Evolutionary conservation across 2,888 invertebrate species (phyloP), one percentile per base, ranked within the genome.

Genomic region (Choreutis nemorana): DNA sequence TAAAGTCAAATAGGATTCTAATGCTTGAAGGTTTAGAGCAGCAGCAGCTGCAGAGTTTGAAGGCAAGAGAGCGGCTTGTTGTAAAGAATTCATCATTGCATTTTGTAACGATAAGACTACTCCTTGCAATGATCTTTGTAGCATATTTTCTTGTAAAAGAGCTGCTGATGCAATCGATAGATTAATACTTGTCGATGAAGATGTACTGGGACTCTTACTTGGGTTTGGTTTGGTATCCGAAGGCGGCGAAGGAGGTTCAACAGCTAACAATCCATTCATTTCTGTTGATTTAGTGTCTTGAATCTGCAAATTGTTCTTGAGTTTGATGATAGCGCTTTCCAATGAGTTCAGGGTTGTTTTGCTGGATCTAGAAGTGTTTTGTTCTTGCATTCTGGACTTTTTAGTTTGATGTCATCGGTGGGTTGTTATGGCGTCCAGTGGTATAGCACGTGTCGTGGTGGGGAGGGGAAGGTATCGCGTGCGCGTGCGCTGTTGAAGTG

Each of bases 11-110:
- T 92, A 92, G 24, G 91, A 91, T 79, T 92, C 92, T 36, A 92
- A 71, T 14, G 92, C 92, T 71, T 92, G 92, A 18, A 92, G 81
- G 61, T 91, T 91, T 11, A 93, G 78, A 0, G 92, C 92, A 20
- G 90, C 89, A 20, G 91, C 91, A 5, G 91, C 91, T 3, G 91
- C 89, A 2, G 91, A 91, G 45, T 91, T 90, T 1, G 88, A 87
- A 4, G 91, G 91, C 45, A 92, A 62, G 13, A 92, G 72, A 0
- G 91, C 91, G 1, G 91, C 92, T 54, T 91, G 89, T 59, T 91
- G 91, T 40, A 92, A 68, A 6, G 91, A 90, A 49, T 87, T 89
- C 71, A 92, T 87, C 83, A 93, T 87, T 5, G 91, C 90, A 54
- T 89, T 90, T 66, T 93, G 92, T 29, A 92, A 73, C 8, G 90